Conservation (phyloP, 1,140 invertebrate species). For the Drosophila nigromelanica region DNA sequence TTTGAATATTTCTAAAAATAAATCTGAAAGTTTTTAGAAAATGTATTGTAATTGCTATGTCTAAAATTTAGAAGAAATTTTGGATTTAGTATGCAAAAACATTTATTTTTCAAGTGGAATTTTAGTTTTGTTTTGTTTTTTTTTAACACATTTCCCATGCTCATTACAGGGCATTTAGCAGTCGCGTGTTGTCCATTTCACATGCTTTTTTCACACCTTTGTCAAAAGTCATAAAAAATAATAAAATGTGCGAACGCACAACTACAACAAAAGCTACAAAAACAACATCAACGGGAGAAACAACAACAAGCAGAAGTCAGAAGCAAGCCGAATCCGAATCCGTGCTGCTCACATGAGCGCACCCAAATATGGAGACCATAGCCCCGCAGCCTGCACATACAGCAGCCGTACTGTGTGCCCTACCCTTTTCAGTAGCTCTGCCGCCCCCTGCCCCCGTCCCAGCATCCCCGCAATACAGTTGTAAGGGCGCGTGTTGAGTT, state of each 20-base stretch:
- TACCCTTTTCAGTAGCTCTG: constrained; percentile 39
- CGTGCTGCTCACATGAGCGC: constrained; percentile 72
- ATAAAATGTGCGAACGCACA: constrained; percentile 74
- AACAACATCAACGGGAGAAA: constrained; percentile 11
- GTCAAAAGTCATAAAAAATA: constrained; percentile 77
- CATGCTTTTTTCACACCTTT: constrained; percentile 60
- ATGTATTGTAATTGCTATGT: too few relatives aligned
- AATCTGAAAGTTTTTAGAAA: background rate
- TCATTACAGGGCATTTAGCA: constrained; percentile 18
- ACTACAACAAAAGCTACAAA: constrained; percentile 44
- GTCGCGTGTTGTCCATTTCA: constrained; percentile 29
- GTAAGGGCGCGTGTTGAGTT: constrained; percentile 40
- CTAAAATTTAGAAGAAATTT: too few relatives aligned
- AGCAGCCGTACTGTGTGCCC: background rate
- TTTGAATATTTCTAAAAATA: background rate
- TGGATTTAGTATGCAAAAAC: too few relatives aligned
- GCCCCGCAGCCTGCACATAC: constrained; percentile 5
- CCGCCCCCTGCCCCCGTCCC: background rate
- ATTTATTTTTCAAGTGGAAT: too few relatives aligned
- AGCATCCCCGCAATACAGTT: constrained; percentile 10
- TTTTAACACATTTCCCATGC: background rate
- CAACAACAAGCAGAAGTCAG: constrained; percentile 10
- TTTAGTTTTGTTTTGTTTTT: background rate
- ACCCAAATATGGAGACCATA: constrained; percentile 63
- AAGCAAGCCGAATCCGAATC: constrained; percentile 37